Conservation (phyloP, 37 sponge, comb jelly and placozoan genomes). For the Haliclona indistincta region DNA sequence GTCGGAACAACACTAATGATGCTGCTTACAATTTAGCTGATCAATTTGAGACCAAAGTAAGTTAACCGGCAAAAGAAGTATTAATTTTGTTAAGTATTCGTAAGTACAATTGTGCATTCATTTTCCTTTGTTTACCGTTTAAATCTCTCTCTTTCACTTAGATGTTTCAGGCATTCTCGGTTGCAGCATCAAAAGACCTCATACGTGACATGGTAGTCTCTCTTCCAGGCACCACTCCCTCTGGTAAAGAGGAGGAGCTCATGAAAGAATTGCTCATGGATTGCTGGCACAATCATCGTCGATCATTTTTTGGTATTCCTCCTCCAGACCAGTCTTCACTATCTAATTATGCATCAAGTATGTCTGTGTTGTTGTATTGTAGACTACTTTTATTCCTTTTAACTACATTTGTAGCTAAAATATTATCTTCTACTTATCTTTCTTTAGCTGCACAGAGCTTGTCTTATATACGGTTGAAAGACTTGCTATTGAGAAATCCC, state of each 20-base stretch:
- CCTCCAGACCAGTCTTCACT: slow-evolving; percentile 36
- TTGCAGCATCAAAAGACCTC: slow-evolving; percentile 52
- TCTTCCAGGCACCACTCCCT: neutral
- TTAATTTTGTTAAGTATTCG: neutral
- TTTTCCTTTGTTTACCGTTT: neutral
- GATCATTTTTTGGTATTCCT: slow-evolving; percentile 40
- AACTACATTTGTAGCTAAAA: neutral
- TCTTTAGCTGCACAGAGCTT: slow-evolving; percentile 41
- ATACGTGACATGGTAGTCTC: slow-evolving; percentile 5
- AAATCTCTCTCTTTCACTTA: slow-evolving; percentile 2
- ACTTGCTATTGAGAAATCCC: slow-evolving; percentile 32
- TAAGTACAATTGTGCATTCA: neutral
- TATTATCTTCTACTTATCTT: neutral
- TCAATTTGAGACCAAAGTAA: slow-evolving; percentile 41
- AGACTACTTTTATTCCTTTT: neutral
- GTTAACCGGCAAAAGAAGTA: neutral
- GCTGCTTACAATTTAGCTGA: slow-evolving; percentile 30
- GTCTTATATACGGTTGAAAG: slow-evolving; percentile 47
- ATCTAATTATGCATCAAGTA: slow-evolving; percentile 53
- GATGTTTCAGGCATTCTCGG: slow-evolving; percentile 57
- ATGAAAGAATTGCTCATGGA: slow-evolving; percentile 41
- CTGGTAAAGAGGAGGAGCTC: slow-evolving; percentile 36
- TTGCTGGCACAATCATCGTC: slow-evolving; percentile 57
- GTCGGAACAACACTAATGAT: slow-evolving; percentile 20
- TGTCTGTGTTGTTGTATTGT: neutral